These are phyloP conservation scores for Uromys caudimaculatus DNA, from an alignment of 2,797 vertebrate species.

Conservation along the genomic window DNA sequence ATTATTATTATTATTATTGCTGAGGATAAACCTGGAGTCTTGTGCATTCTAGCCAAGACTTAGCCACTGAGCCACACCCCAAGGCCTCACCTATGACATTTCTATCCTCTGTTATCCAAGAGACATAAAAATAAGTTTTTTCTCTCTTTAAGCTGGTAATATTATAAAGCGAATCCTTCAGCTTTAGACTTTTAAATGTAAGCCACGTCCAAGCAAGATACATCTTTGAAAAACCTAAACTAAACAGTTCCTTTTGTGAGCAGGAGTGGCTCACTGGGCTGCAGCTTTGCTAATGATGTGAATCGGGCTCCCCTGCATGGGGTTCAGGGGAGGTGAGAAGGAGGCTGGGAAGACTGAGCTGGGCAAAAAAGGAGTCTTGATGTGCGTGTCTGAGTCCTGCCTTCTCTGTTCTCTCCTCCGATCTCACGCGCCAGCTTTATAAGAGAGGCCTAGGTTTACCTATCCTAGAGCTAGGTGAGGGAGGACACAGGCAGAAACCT, in stretches of 20 bases:
- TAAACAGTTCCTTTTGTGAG: neutral
- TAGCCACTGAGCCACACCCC: neutral
- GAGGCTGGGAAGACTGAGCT: neutral
- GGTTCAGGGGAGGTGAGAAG: neutral
- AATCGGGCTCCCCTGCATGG: neutral
- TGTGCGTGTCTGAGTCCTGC: neutral
- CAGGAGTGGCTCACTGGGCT: neutral
- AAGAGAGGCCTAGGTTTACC: neutral
- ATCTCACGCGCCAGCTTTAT: neutral
- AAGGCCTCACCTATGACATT: neutral
- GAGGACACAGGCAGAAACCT: neutral
- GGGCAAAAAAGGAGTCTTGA: neutral
- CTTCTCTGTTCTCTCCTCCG: neutral
- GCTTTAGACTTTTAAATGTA: slow-evolving; percentile 25
- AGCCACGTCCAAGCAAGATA: neutral
- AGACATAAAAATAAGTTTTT: slow-evolving; percentile 7
- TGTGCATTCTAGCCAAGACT: neutral
- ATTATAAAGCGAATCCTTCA: slow-evolving; percentile 5
- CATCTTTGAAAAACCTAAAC: slow-evolving; percentile 5
- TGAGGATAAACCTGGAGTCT: neutral
- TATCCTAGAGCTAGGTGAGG: neutral
- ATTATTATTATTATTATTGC: neutral
- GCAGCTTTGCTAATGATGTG: neutral
- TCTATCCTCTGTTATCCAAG: neutral
- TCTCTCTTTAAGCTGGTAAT: neutral